These are phyloP conservation scores for Chrysocyon brachyurus DNA, from an alignment of 2,797 vertebrate species.

Conservation along the genomic window DNA sequence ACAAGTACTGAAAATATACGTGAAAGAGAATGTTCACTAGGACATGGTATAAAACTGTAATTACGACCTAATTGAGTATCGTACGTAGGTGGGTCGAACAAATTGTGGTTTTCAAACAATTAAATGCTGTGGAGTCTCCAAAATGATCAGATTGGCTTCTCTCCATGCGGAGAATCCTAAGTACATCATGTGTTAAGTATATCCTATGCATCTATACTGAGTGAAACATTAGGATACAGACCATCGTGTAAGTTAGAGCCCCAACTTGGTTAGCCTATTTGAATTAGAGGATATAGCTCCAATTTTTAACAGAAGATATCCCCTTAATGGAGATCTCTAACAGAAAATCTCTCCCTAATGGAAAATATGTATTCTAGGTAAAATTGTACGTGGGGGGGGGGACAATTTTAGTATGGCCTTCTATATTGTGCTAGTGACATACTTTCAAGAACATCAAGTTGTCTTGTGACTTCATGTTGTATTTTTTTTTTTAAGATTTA, in stretches of 20 bases:
- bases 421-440: background rate
- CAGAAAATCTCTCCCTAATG: background rate
- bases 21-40: constrained; percentile 4
- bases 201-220: background rate
- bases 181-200: background rate
- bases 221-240: background rate
- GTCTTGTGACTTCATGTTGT: background rate
- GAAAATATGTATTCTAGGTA: background rate
- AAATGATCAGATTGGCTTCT: background rate
- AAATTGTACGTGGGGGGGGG: background rate
- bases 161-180: background rate
- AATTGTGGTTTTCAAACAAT: background rate
- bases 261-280: background rate
- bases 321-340: background rate
- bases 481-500: too few species aligned
- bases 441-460: background rate
- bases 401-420: background rate
- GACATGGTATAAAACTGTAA: background rate
- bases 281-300: background rate
- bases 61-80: background rate
- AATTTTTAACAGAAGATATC: background rate
- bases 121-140: background rate
- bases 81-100: background rate
- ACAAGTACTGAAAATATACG: background rate
- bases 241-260: background rate